Evolutionary conservation across 1,140 invertebrate species (phyloP), one percentile per base, ranked within the genome.

Genomic region (Nilaparvata lugens): DNA sequence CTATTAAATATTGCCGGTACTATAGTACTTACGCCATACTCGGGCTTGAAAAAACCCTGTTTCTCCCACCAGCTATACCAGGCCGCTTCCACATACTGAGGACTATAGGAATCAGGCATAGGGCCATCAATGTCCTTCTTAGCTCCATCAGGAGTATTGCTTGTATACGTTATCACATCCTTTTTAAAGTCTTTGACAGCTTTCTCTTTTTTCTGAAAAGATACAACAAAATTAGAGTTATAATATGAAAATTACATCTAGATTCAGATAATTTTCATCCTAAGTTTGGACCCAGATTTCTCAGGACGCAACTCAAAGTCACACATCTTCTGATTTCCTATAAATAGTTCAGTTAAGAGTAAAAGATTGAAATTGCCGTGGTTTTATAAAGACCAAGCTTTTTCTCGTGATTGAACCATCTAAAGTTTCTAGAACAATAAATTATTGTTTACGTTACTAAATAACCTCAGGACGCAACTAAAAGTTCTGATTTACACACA

Each of bases 31-130:
- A 94, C 91, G 52, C 86, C 86, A 81, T 97, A 98, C 80, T 99
- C 97, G 14, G 97, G 97, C 75, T 92, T 97, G 71, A 99, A 99
- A 75, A 96, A 99, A 19, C 95, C 95, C 73, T 93, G 73, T 68
- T 95, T 93, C 72, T 97, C 93, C 95, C 95, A 98, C 89, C 89
- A 91, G 40, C 79, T 71, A 70, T 99, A 99, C 97, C 97, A 99
- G n/a, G 89, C 90, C 13, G 95, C 91, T 78, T 99, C 97, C 13
- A 99, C 97, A 82, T 93, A 99, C 58, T 84, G 79, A 0, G 97
- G 97, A 75, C 89, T 97, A 74, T 99, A 99, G 0, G 93, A 83
- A 77, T 95, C 91, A 0, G 97, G 97, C 79, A 99, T 85, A 5
- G 82, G 66, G 62, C 82, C 81, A 25, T 70, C 74, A 1, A 87